A percentile compares a stretch with the other conserved stretches of the same genome.
Conservation (phyloP, 2,797 vertebrate species). For the Hyperoplus immaculatus region DNA sequence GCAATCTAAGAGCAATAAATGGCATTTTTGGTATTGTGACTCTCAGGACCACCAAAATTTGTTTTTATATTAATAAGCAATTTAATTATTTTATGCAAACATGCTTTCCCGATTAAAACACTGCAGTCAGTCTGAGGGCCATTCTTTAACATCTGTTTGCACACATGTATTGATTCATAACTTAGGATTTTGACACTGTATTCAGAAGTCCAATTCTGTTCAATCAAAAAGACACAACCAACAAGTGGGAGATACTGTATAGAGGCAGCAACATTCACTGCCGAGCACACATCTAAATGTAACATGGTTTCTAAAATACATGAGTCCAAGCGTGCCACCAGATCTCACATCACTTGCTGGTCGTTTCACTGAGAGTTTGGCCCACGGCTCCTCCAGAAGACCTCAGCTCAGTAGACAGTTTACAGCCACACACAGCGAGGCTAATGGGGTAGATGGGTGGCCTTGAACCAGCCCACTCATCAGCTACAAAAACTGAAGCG, state of each 20-base stretch:
- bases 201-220: background rate
- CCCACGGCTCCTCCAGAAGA: background rate
- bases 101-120: background rate
- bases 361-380: background rate
- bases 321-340: background rate
- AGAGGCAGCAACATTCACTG: background rate
- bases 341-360: background rate
- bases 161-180: background rate
- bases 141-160: background rate
- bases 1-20: constrained; percentile 14
- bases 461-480: background rate
- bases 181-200: background rate
- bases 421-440: background rate
- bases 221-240: background rate
- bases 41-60: background rate
- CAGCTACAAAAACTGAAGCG: background rate
- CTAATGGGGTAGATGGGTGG: background rate
- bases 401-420: background rate
- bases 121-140: background rate
- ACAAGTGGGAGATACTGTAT: background rate
- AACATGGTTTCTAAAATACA: background rate
- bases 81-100: background rate
- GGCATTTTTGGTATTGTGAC: constrained; percentile 9
- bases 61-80: background rate
- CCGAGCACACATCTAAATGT: background rate